A percentile compares a stretch with the other conserved stretches of the same genome.
Evolutionary conservation across 2,113 vertebrate genomes (phyloP).

Genomic region (Propithecus coquereli): DNA sequence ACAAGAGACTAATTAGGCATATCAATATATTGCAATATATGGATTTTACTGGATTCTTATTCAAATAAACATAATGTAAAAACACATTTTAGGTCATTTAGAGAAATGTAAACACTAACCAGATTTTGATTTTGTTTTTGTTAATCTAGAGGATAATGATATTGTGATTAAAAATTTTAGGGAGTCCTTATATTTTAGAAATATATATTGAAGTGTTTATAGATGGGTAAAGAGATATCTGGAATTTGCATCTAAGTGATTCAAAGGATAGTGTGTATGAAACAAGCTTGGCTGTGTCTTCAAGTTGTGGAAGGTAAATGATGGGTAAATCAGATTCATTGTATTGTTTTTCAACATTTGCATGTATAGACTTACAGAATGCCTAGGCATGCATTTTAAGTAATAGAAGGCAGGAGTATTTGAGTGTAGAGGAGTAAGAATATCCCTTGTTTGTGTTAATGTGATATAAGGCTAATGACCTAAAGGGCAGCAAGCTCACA

Average conservation of each 20-base stretch:
- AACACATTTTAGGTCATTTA: background rate
- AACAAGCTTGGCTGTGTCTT: background rate
- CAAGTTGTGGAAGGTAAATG: background rate
- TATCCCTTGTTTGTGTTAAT: background rate
- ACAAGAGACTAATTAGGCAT: background rate
- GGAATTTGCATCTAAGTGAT: background rate
- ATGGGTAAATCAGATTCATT: background rate
- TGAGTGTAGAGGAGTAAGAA: background rate
- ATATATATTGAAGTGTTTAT: background rate
- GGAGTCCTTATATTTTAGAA: background rate
- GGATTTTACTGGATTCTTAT: background rate
- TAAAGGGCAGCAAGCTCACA: background rate
- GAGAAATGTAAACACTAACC: background rate
- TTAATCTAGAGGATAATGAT: background rate
- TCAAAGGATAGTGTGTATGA: background rate
- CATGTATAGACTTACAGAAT: no score
- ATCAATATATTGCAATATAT: background rate
- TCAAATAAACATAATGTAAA: background rate
- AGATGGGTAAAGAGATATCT: background rate
- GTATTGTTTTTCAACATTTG: background rate
- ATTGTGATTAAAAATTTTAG: background rate
- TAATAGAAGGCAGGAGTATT: background rate
- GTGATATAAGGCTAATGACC: background rate
- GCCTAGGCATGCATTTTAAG: background rate
- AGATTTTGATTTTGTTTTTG: background rate